Conservation (phyloP, 2,888 invertebrate species). For the Venusia cambrica region DNA sequence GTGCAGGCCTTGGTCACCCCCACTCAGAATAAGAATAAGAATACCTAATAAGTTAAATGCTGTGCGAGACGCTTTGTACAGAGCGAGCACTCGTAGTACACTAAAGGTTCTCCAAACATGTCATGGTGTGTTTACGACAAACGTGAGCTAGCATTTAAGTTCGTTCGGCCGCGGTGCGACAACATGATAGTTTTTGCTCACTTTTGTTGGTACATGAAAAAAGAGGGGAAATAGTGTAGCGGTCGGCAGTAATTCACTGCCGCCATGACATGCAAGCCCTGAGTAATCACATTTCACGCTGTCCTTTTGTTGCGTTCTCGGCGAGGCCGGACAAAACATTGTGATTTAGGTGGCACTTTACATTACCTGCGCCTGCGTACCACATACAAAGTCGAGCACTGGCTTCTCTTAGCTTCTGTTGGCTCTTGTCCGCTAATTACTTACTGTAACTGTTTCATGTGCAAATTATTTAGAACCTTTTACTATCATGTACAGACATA, state of each 20-base stretch:
- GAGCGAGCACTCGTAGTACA: no score
- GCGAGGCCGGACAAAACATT: constrained; percentile 50
- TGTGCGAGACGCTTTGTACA: no score
- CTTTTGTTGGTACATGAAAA: constrained; percentile 60
- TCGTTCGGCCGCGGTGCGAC: constrained; percentile 45
- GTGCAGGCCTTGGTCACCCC: no score
- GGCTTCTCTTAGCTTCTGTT: constrained; percentile 4
- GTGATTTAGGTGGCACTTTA: constrained; percentile 58
- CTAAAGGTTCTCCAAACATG: constrained; percentile 45
- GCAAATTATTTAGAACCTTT: no score
- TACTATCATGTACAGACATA: no score
- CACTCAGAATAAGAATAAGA: no score
- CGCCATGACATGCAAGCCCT: constrained; percentile 65
- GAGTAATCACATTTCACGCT: constrained; percentile 74
- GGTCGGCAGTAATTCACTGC: constrained; percentile 59
- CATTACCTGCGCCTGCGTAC: constrained; percentile 45
- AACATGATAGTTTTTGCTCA: constrained; percentile 60
- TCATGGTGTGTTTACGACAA: constrained; percentile 55
- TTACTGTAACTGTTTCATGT: no score
- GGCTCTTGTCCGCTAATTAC: constrained; percentile 3
- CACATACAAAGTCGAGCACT: constrained; percentile 30
- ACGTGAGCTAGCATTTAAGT: constrained; percentile 58
- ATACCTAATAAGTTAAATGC: no score
- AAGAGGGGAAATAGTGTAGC: constrained; percentile 26
- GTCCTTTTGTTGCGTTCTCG: constrained; percentile 60